Conservation (phyloP, 2,797 vertebrate species). For the Taenioides sp. region DNA sequence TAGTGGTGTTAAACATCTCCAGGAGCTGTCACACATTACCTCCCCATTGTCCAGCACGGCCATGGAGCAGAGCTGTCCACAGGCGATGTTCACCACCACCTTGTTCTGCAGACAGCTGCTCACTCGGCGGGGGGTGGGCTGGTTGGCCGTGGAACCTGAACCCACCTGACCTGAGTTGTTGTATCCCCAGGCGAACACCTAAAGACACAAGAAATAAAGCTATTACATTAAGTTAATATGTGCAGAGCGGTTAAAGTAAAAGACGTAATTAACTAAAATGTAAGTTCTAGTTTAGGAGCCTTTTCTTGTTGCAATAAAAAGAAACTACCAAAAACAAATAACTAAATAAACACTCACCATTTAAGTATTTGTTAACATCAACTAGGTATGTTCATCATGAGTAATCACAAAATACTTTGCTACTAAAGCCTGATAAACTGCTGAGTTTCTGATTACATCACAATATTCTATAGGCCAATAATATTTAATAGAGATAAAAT, state of each 20-base stretch:
- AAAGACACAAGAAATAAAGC: too few species aligned
- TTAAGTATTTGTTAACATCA: too few species aligned
- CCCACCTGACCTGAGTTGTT: slow-evolving; percentile 98
- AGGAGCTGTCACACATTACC: slow-evolving; percentile 69
- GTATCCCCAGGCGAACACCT: slow-evolving; percentile 98
- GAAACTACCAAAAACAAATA: too few species aligned
- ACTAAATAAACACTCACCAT: too few species aligned
- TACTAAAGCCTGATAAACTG: too few species aligned
- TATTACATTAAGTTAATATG: background rate
- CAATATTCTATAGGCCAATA: too few species aligned
- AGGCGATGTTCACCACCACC: slow-evolving; percentile 91
- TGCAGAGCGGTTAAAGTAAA: background rate
- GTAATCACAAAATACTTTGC: too few species aligned
- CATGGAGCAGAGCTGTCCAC: slow-evolving; percentile 98
- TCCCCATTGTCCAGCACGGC: slow-evolving; percentile 95
- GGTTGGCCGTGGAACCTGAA: slow-evolving; percentile 97
- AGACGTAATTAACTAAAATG: background rate
- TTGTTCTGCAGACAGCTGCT: slow-evolving; percentile 95
- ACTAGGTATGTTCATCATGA: too few species aligned
- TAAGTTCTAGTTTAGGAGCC: background rate
- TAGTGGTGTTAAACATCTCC: slow-evolving; percentile 8
- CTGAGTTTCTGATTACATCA: too few species aligned
- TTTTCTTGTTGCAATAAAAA: too few species aligned
- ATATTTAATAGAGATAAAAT: too few species aligned
- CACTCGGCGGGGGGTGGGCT: slow-evolving; percentile 92